Percentiles rank a stretch among this genome's conserved stretches.
Conservation (phyloP, 2,113 vertebrate genomes). For the Calidris pugnax region DNA sequence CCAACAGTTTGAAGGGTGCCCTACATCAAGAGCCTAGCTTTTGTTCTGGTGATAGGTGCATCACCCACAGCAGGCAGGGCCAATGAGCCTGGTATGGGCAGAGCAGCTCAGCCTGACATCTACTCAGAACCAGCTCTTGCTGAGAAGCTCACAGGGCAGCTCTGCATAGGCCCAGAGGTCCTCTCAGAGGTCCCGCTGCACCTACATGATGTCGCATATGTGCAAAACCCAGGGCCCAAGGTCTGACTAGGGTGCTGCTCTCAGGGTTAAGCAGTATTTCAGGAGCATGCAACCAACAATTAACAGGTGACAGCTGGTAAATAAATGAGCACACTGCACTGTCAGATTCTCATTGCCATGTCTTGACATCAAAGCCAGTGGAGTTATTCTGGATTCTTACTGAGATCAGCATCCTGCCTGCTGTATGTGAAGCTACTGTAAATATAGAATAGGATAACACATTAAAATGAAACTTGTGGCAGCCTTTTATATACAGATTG, state of each 20-base stretch:
- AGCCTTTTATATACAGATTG: not conserved
- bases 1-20: not conserved
- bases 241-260: not conserved
- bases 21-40: not conserved
- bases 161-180: not conserved
- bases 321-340: not conserved
- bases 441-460: not conserved
- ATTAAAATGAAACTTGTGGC: not conserved
- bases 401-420: not conserved
- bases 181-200: not conserved
- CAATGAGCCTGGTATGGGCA: not conserved
- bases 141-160: rapidly evolving
- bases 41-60: not conserved
- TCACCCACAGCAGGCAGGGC: not conserved
- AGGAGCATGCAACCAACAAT: rapidly evolving
- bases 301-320: not conserved
- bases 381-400: not conserved
- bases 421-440: not conserved
- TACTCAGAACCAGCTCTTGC: rapidly evolving
- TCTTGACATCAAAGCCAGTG: not conserved
- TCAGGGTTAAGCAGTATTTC: not conserved
- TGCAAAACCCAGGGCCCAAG: not conserved
- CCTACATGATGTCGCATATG: rapidly evolving
- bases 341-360: not conserved
- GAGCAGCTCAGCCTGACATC: not conserved